A percentile compares a stretch with the other conserved stretches of the same genome.
phyloP scores from a whole-genome alignment of 2,113 vertebrate genomes.

The Engystomops pustulosus region DNA sequence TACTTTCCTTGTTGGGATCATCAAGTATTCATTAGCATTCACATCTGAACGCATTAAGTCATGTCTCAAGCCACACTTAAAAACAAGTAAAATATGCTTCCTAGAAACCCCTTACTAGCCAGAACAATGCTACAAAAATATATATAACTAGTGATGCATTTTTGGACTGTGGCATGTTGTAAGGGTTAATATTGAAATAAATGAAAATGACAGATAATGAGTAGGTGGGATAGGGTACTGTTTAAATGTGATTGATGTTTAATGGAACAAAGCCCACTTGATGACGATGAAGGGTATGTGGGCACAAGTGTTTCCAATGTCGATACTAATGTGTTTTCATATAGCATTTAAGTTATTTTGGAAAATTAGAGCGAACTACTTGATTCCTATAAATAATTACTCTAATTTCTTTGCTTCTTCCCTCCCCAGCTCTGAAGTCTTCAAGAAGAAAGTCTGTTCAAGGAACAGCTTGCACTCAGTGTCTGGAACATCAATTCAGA shows the following conservation, averaged over 20 bases:
- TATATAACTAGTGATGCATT: background rate
- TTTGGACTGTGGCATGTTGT: background rate
- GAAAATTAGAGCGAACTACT: background rate
- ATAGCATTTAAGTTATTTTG: slow-evolving; percentile 29
- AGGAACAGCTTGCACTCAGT: background rate
- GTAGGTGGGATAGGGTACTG: slow-evolving; percentile 18
- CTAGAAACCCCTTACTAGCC: slow-evolving; percentile 6
- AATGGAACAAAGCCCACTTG: slow-evolving; percentile 23
- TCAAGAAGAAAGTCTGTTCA: background rate
- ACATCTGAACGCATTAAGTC: slow-evolving; percentile 54
- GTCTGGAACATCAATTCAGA: background rate
- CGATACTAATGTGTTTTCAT: slow-evolving; percentile 36
- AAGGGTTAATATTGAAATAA: slow-evolving; percentile 15
- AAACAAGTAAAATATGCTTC: slow-evolving; percentile 19
- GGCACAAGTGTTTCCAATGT: slow-evolving; percentile 15
- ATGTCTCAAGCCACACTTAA: slow-evolving; percentile 36
- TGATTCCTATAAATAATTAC: slow-evolving; percentile 11
- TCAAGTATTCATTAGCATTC: slow-evolving; percentile 56
- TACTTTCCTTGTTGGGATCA: slow-evolving; percentile 48
- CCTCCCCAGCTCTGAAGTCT: too few relatives aligned
- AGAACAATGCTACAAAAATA: background rate
- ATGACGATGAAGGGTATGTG: background rate
- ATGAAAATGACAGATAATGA: slow-evolving; percentile 41
- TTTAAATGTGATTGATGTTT: slow-evolving; percentile 51
- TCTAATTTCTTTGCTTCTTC: background rate